Evolutionary conservation across 2,797 vertebrate species (phyloP), one percentile per base, ranked within the genome.

Genomic region (Tangara arthus): DNA sequence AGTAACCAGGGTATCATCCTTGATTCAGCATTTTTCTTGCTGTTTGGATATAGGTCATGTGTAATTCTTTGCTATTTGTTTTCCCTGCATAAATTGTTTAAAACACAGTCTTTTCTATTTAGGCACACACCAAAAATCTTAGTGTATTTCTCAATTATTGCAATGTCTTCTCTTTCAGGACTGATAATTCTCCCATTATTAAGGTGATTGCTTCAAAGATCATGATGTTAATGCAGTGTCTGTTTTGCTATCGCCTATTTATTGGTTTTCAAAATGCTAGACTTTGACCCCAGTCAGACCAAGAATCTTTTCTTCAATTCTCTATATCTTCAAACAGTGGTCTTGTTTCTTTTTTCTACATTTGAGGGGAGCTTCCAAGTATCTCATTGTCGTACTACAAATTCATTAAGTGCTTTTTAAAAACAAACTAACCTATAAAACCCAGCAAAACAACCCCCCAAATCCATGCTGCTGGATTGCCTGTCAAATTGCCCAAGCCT

Each of bases 371-470:
- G 21, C 44, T 87, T 61, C 39, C 22, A 15, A 6, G 22, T 39
- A 15, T 56, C 27, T 91, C 12, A 15, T n/a, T 44, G 6, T 72
- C 26, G 9, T 30, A 37, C 28, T 47, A 10, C 61, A 41, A 32
- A 66, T 66, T 88, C 42, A 30, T 59, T 17, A 53, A 60, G 44
- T 42, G 27, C 9, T 84, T 64, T 66, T 61, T 65, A 30, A 59
- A 60, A 75, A 35, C 17, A 49, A 52, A 26, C 8, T 14, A 77
- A 46, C 7, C 5, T 20, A 23, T 35, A 70, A 71, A 59, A 0
- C 1, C 7, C 28, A 63, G 1, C 9, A 57, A 68, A 70, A 41
- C 12, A 52, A 13, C 9, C 6, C 3, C 3, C n/a, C 12, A 0
- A 63, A 30, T 63, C 27, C 17, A 2, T 55, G 46, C 39, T 70